Evolutionary conservation across 2,888 invertebrate species (phyloP), one percentile per base, ranked within the genome.

Genomic region (Eristalis pertinax): DNA sequence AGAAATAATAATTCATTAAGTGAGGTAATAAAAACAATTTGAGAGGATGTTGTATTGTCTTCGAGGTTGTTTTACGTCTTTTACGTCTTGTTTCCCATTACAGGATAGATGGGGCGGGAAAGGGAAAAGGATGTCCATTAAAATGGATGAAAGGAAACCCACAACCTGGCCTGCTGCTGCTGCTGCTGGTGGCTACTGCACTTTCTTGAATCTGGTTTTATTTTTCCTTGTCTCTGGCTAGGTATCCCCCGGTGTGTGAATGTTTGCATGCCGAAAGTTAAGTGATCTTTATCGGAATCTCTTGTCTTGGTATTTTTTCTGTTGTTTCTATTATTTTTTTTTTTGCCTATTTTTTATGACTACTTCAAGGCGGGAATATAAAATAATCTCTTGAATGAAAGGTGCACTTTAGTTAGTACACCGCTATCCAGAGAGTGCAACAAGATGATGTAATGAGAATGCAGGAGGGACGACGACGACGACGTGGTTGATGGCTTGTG

Each of bases 1-100:
- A 76, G 69, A 84, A 78, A 78, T 83, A 86, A 83, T 86, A 86
- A 83, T 75, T 83, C 86, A 86, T 83, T 86, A 86, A 86, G 83
- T 86, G 78, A 75, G 70, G 78, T 70, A 86, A 86, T 86, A 86
- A 86, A 86, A 86, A 72, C 78, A 86, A 79, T 86, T 75, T 43
- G 78, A 74, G 62, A 69, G 73, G 77, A 81, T 69, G 68, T 77
- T 64, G 63, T 74, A 65, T 74, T 84, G 74, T 84, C 62, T 69
- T 63, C 50, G 50, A 50, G 50, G 50, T 63, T 72, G 5, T 67
- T 63, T 73, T 56, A 73, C 26, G 41, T 15, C 38, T 84, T 74
- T 68, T 38, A 32, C 15, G 58, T 65, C 32, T 32, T 32, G 15
- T 41, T 24, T 32, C 69, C n/a, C 60, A 26, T 60, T 60, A 13